Evolutionary conservation across 2,797 vertebrate genomes (phyloP), one percentile per base, ranked within the genome.

Genomic region (Decapterus maruadsi): DNA sequence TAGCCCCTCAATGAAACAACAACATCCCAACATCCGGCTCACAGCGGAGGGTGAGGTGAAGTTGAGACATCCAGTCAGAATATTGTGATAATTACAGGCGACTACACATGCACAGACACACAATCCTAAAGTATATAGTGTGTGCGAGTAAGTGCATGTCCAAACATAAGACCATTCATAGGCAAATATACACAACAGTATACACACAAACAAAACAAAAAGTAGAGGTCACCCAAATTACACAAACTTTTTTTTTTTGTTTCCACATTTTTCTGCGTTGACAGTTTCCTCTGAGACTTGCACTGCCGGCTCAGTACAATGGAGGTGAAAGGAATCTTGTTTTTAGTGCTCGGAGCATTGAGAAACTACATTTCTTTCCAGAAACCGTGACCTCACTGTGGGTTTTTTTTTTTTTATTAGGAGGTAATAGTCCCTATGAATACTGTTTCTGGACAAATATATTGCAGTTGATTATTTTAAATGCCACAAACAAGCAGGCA

Each of bases 21-120:
- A 92, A 80, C 87, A 86, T 83, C 84, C 78, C 80, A 54, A 72
- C 78, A 89, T 93, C 90, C 85, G 81, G 84, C 80, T 83, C 48
- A 14, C 68, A 64, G 86, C 43, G 69, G 73, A 85, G 84, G 75
- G 65, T 12, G 53, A 76, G 64, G 84, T 56, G 54, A 64, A 84
- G 67, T 80, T 40, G 56, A 83, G 79, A 77, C 62, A 68, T 81
- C 72, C 65, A 83, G 74, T 50, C 58, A 69, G 68, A 81, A 67
- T 79, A 54, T 40, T 60, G 75, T 68, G 59, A 82, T 89, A 67
- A 90, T 82, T 81, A 83, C 61, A 83, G 72, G 64, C 61, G 10
- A 6, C 58, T 65, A 66, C 40, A 42, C 40, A 42, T 11, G 12
- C 40, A 8, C 56, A 38, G 43, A 68, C 13, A 66, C 36, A 19